phyloP scores from a whole-genome alignment of 2,888 invertebrate genomes.

The Cheiracanthium punctorium region DNA sequence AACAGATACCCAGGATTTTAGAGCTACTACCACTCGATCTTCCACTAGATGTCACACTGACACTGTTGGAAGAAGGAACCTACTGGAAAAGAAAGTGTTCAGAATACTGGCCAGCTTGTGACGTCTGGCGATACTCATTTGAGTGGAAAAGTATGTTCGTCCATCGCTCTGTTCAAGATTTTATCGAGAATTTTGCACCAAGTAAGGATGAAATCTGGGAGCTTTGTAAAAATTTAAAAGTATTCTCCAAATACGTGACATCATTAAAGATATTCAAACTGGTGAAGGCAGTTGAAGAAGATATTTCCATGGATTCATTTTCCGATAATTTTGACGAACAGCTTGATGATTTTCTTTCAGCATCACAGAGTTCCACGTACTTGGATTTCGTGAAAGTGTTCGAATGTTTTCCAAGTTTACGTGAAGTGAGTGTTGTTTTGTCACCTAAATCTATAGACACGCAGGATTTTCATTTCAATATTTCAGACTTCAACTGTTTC shows the following conservation, averaged over 20 bases:
- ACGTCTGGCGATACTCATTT: conserved; percentile 6
- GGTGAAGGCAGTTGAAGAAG: not conserved
- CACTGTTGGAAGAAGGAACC: not conserved
- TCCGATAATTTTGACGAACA: conserved; percentile 25
- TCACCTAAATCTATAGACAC: conserved; percentile 1
- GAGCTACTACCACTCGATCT: conserved; percentile 32
- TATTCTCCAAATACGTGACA: conserved; percentile 8
- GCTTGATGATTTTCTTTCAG: conserved; percentile 16
- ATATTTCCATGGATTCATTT: not conserved
- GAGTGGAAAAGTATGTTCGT: conserved; percentile 52
- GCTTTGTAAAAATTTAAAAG: conserved; percentile 1
- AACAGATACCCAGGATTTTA: conserved; percentile 24
- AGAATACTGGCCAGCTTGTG: conserved; percentile 6
- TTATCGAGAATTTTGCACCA: conserved; percentile 39
- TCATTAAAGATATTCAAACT: conserved; percentile 25
- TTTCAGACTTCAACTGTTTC: conserved; percentile 36
- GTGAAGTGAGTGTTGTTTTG: conserved; percentile 12
- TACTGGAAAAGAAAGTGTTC: conserved; percentile 54
- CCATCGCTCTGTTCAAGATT: conserved; percentile 17
- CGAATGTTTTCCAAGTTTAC: not conserved
- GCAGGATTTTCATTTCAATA: not conserved
- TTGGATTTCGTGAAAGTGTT: conserved; percentile 30
- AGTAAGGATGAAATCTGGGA: not conserved
- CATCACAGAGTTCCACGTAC: not conserved
- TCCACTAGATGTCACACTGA: conserved; percentile 19